Conservation (phyloP, 2,797 vertebrate species). For the Craterocephalus amniculus region DNA sequence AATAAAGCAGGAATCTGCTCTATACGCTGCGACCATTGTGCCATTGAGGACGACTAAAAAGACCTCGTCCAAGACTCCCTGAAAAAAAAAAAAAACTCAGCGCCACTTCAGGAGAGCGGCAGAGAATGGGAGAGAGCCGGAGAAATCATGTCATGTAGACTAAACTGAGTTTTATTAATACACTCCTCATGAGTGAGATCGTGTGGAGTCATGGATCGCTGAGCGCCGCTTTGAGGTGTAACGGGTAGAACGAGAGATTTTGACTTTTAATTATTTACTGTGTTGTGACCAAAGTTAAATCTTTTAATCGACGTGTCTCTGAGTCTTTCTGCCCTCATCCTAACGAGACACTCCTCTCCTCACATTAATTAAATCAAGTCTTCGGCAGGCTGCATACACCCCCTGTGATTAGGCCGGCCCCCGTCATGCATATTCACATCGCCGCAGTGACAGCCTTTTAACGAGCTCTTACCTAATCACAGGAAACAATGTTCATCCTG, state of each 20-base stretch:
- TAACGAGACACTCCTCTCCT: slow-evolving; percentile 93
- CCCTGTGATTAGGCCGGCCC: slow-evolving; percentile 90
- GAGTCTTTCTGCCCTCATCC: slow-evolving; percentile 53
- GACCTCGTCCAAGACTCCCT: slow-evolving; percentile 62
- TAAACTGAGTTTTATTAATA: slow-evolving; percentile 39
- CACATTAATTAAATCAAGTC: slow-evolving; percentile 99
- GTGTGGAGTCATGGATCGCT: slow-evolving; percentile 12
- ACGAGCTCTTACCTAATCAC: slow-evolving; percentile 99
- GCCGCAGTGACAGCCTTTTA: slow-evolving; percentile 94
- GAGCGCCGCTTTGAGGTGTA: not conserved
- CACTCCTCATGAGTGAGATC: slow-evolving; percentile 42
- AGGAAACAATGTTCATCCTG: slow-evolving; percentile 97
- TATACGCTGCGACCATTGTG: slow-evolving; percentile 73
- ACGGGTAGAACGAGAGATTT: slow-evolving; percentile 1
- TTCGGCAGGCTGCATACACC: slow-evolving; percentile 90
- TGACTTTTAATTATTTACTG: not conserved
- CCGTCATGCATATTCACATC: slow-evolving; percentile 98
- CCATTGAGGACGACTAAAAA: slow-evolving; percentile 72
- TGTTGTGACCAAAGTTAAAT: slow-evolving; percentile 87
- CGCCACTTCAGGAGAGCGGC: slow-evolving; percentile 66
- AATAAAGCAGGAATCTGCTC: slow-evolving; percentile 80
- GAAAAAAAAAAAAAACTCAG: slow-evolving; percentile 56
- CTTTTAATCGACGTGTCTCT: slow-evolving; percentile 12
- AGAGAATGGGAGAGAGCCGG: slow-evolving; percentile 46
- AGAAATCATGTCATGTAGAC: slow-evolving; percentile 43